phyloP scores from a whole-genome alignment of 2,797 vertebrate genomes.

The Threskiornis aethiopicus region DNA sequence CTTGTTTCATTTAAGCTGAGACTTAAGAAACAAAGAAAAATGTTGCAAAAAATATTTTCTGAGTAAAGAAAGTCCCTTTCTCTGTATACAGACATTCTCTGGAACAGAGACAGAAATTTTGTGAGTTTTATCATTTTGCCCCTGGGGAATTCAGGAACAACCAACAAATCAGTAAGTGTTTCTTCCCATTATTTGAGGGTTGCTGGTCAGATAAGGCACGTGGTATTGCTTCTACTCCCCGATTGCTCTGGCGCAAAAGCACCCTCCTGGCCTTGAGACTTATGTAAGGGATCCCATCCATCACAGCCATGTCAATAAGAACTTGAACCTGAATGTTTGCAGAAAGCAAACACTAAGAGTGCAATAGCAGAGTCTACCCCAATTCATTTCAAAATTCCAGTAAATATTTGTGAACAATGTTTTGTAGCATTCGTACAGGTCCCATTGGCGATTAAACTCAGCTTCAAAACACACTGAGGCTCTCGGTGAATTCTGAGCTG shows the following conservation, averaged over 20 bases:
- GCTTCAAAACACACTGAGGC: not conserved
- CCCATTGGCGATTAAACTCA: not conserved
- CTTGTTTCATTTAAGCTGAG: not conserved
- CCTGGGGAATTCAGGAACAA: not conserved
- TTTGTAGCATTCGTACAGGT: not conserved
- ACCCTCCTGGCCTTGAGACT: not conserved
- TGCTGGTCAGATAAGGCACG: not conserved
- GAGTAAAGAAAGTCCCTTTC: not conserved
- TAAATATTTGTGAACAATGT: constrained; percentile 16
- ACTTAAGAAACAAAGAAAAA: not conserved
- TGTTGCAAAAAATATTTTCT: not conserved
- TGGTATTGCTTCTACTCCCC: not conserved
- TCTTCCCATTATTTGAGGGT: not conserved
- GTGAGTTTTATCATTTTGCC: not conserved
- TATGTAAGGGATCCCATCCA: not conserved
- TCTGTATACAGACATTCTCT: not conserved
- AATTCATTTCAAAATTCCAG: not conserved
- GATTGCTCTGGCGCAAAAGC: not conserved
- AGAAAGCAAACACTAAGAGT: not conserved
- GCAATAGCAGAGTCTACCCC: not conserved
- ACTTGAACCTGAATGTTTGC: constrained; percentile 42
- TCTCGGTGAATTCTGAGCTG: not conserved
- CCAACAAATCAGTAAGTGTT: not conserved
- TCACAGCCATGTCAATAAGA: not conserved
- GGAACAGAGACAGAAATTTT: not conserved